These are phyloP conservation scores for Drosophila prolongata DNA, from an alignment of 2,888 invertebrate genomes.

Conservation along the genomic window DNA sequence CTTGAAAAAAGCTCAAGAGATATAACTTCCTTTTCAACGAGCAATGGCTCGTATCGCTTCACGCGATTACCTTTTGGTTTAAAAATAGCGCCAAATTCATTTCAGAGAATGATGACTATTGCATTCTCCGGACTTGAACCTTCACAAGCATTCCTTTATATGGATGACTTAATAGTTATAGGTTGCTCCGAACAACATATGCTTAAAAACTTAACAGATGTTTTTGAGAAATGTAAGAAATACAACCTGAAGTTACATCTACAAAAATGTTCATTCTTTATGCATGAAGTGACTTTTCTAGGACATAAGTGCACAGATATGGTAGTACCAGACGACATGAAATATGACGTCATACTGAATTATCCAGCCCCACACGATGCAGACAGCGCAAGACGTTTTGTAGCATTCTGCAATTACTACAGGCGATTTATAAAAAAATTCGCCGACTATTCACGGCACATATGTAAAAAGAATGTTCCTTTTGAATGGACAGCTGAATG, in stretches of 20 bases:
- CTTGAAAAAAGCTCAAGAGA: not conserved
- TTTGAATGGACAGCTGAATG: not conserved
- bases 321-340: not conserved
- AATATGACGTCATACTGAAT: not conserved
- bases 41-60: too few species aligned
- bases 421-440: conserved; percentile 1
- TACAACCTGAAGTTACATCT: conserved; percentile 2
- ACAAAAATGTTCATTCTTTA: conserved; percentile 5
- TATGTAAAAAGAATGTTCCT: too few species aligned
- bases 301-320: conserved; percentile 6
- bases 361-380: not conserved
- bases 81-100: not conserved
- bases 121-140: not conserved
- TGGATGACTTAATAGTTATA: not conserved
- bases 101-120: conserved; percentile 1
- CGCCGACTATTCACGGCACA: not conserved
- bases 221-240: conserved; percentile 1
- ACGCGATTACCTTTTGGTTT: too few species aligned
- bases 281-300: not conserved
- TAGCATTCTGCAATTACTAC: conserved; percentile 4
- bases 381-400: not conserved
- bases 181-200: conserved; percentile 1
- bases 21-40: not conserved
- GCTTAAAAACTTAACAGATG: not conserved
- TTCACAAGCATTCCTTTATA: not conserved